Percentiles rank a stretch among this genome's conserved stretches.
Conservation (phyloP, 1,140 invertebrate species). For the Stegodyphus dumicola region DNA sequence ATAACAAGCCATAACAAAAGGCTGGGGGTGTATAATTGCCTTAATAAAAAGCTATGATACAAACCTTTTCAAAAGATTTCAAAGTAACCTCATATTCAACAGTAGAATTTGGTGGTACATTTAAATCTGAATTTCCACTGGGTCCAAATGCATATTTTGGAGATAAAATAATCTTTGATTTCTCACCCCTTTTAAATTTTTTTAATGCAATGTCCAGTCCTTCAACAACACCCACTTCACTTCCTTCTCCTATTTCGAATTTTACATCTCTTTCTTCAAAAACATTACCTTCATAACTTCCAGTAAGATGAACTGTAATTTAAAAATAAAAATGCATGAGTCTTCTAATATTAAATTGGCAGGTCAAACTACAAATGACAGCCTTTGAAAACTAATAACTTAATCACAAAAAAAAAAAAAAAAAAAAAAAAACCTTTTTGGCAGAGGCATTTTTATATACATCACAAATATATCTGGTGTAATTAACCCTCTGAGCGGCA, state of each 20-base stretch:
- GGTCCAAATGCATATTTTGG: slow-evolving; percentile 85
- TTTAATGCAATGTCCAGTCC: slow-evolving; percentile 88
- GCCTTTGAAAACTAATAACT: background rate
- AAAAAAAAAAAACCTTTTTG: background rate
- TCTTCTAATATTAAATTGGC: no score
- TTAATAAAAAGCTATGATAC: background rate
- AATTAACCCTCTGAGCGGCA: no score
- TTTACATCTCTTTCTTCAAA: slow-evolving; percentile 83
- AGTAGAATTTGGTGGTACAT: slow-evolving; percentile 77
- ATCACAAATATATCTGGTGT: no score
- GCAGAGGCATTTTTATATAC: no score
- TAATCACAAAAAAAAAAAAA: background rate
- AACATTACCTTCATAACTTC: slow-evolving; percentile 75
- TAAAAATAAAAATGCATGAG: background rate
- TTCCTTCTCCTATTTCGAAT: slow-evolving; percentile 89
- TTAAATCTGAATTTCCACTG: slow-evolving; percentile 77
- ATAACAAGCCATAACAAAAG: no score
- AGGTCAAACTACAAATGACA: no score
- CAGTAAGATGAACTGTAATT: slow-evolving; percentile 80
- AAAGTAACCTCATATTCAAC: slow-evolving; percentile 77
- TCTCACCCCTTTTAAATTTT: slow-evolving; percentile 86
- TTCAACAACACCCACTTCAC: slow-evolving; percentile 78
- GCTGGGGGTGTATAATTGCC: no score
- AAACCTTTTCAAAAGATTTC: slow-evolving; percentile 54
- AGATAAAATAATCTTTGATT: slow-evolving; percentile 79